Conservation (phyloP, 1,140 invertebrate species). For the Pemphigus obesinymphae region DNA sequence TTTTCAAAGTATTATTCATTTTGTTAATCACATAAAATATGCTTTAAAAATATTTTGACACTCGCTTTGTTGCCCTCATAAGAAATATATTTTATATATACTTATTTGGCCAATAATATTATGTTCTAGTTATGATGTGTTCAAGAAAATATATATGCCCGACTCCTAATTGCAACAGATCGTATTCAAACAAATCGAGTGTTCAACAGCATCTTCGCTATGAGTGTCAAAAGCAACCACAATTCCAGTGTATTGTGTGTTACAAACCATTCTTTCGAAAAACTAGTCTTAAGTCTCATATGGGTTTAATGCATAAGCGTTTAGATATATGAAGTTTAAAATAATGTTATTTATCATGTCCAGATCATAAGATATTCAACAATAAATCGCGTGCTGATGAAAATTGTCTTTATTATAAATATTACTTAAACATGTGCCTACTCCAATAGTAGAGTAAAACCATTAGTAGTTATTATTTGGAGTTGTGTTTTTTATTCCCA, state of each 20-base stretch:
- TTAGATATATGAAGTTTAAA: slow-evolving; percentile 6
- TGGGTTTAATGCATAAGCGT: slow-evolving; percentile 44
- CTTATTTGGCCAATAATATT: not conserved
- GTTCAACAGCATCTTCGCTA: slow-evolving; percentile 49
- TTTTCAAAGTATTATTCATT: not conserved
- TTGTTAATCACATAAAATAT: not conserved
- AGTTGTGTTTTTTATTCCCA: not conserved
- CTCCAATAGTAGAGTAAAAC: not conserved
- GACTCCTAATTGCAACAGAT: slow-evolving; percentile 45
- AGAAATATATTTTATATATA: not conserved
- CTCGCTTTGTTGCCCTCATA: not conserved
- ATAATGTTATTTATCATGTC: not conserved
- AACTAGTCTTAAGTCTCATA: slow-evolving; percentile 47
- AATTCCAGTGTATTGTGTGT: slow-evolving; percentile 63
- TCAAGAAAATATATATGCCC: slow-evolving; percentile 35
- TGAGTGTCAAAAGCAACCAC: slow-evolving; percentile 63
- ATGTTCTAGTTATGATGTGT: not conserved
- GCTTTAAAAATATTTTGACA: not conserved
- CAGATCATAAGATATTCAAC: not conserved
- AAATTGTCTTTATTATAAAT: not conserved
- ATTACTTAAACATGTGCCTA: not conserved
- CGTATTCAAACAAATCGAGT: slow-evolving; percentile 53
- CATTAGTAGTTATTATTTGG: slow-evolving; percentile 10
- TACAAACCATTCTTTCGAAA: slow-evolving; percentile 51
- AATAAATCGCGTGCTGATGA: not conserved